These are phyloP conservation scores for Eudemis profundana DNA, from an alignment of 2,888 invertebrate genomes.

Conservation along the genomic window DNA sequence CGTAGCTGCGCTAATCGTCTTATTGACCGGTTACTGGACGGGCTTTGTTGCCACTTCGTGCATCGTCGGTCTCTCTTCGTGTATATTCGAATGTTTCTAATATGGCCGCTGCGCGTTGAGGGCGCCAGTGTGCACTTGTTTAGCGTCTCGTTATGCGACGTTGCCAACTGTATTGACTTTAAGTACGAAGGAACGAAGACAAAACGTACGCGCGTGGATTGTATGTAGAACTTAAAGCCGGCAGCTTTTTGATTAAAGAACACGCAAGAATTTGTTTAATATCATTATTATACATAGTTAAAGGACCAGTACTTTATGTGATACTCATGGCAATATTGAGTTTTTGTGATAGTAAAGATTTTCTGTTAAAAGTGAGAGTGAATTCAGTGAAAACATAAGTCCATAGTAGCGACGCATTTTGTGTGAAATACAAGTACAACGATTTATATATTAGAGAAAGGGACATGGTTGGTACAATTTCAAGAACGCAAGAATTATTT, in stretches of 20 bases:
- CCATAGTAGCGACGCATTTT: slow-evolving; percentile 48
- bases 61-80: slow-evolving; percentile 75
- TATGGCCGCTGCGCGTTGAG: slow-evolving; percentile 83
- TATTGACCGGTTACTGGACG: slow-evolving; percentile 85
- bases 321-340: slow-evolving; percentile 61
- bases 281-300: slow-evolving; percentile 54
- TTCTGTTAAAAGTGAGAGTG: slow-evolving; percentile 59
- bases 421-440: slow-evolving; percentile 26
- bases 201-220: slow-evolving; percentile 84
- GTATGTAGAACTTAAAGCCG: slow-evolving; percentile 73
- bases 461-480: slow-evolving; percentile 69
- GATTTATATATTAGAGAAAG: slow-evolving; percentile 51
- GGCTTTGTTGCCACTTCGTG: slow-evolving; percentile 80
- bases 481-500: slow-evolving; percentile 59
- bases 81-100: slow-evolving; percentile 68
- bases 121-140: slow-evolving; percentile 83
- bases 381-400: slow-evolving; percentile 51
- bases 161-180: slow-evolving; percentile 85
- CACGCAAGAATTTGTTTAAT: slow-evolving; percentile 61
- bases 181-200: slow-evolving; percentile 78
- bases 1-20: slow-evolving; percentile 81
- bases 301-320: slow-evolving; percentile 59
- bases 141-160: slow-evolving; percentile 84
- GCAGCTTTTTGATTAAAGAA: slow-evolving; percentile 71
- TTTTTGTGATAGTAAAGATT: slow-evolving; percentile 74